Evolutionary conservation across 1,140 invertebrate genomes (phyloP).

Genomic region (Drosophila lini): DNA sequence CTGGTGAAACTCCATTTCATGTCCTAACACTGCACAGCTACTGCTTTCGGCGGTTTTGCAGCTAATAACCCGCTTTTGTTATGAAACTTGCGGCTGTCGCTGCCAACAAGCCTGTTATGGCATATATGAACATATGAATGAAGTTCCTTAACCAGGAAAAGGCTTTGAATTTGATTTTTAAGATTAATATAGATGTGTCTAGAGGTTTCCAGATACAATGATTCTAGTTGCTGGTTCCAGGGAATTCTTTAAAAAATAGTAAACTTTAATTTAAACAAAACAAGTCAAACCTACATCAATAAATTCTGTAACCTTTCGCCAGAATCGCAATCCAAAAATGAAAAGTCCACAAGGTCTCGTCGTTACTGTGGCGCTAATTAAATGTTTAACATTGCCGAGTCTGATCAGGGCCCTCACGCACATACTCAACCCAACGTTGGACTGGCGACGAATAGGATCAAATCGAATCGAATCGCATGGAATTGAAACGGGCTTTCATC

Average conservation of each 20-base stretch:
- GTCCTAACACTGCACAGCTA: slow-evolving; percentile 6
- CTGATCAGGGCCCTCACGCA: slow-evolving; percentile 23
- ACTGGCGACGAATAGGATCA: neutral
- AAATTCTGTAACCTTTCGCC: neutral
- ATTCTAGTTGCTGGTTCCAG: neutral
- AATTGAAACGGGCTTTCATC: slow-evolving; percentile 64
- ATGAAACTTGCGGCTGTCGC: slow-evolving; percentile 48
- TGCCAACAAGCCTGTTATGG: neutral
- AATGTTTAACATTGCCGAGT: slow-evolving; percentile 48
- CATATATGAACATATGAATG: neutral
- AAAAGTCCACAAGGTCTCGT: neutral
- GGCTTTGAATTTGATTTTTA: slow-evolving; percentile 12
- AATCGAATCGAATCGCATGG: slow-evolving; percentile 31
- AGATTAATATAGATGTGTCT: no score
- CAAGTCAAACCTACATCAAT: neutral
- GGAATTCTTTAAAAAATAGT: no score
- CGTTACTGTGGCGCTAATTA: slow-evolving; percentile 39
- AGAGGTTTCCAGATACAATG: neutral
- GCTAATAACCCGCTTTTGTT: slow-evolving; percentile 62
- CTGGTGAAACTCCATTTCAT: slow-evolving; percentile 22
- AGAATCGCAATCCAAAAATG: neutral
- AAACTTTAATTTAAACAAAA: neutral
- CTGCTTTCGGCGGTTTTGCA: slow-evolving; percentile 54
- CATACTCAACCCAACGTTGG: neutral
- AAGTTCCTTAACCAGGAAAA: neutral